Base-by-base conservation (phyloP, 2,113 vertebrate genomes). In the Corythornis vintsioides region DNA sequence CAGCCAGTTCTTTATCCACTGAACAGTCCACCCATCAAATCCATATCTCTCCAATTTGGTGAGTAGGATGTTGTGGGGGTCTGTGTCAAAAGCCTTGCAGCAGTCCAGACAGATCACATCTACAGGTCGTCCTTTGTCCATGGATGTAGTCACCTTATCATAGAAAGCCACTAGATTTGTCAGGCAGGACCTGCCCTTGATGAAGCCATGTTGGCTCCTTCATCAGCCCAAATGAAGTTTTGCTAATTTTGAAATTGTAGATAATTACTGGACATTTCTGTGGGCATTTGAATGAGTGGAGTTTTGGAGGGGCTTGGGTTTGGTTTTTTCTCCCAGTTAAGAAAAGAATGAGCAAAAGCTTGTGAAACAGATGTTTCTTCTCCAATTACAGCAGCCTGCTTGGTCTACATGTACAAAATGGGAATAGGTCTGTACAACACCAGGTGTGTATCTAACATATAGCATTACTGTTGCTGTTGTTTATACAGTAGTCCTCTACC, bases 301-400 rank as follows among this genome's bases (percentile, higher is more conserved):
- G 25, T 35, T 88, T 83, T 63, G 43, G 42, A 42, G 55, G 50
- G 40, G 11, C 25, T 73, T 42, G 29, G 52, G 11, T 59, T 31
- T 55, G 13, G 1, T 26, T 70, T 71, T 50, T 55, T 69, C 75
- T 9, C 26, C 10, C 26, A 14, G 38, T 24, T 69, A 55, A 40
- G 52, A 47, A 74, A 81, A 71, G 61, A 73, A 28, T 2, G 9
- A 79, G 31, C 2, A 2, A 65, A 86, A 53, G 26, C 65, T 91
- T 60, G 64, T 56, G 47, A 93, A 45, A 67, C 92, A 95, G 92
- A 89, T 83, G 79, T 94, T 94, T 42, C 56, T 87, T 70, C 89
- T 94, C 90, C 55, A 86, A 47, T 92, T 91, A 50, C 90, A 92
- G 67, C 85, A 91, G 74, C 83, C 52, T 69, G 17, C 17, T 5